Evolutionary conservation across 2,888 invertebrate species (phyloP), one percentile per base, ranked within the genome.

Genomic region (Phalangium opilio): DNA sequence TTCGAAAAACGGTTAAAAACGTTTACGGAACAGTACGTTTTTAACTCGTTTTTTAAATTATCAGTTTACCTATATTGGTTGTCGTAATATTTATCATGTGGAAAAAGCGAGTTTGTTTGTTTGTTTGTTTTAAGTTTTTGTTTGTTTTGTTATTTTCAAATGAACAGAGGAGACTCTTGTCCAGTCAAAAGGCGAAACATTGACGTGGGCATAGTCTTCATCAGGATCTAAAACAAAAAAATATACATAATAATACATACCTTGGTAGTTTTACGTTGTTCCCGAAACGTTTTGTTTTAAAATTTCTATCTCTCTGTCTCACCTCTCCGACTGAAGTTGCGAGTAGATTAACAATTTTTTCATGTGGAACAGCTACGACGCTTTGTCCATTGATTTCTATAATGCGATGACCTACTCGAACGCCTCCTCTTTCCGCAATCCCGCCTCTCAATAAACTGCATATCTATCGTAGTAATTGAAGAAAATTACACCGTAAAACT

Each of bases 181-280:
- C 98, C 98, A 59, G 98, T 99, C 64, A 98, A 75, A 66, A 98
- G 76, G 63, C 96, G 80, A 75, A 95, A 98, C 91, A 98, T 98
- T 57, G 96, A 96, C 58, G 98, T 98, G 61, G 98, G 98, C 98
- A 99, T 98, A 51, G 98, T 98, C 73, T 98, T 98, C 96, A 98
- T 98, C 62, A 95, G 77, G 62, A 98, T 98, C 93, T 95, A 75
- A 75, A 74, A 54, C 54, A 33, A 27, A 40, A 50, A 27, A 7
- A 27, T 27, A 27, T 27, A 7, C 27, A 27, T 27, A n/a, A n/a
- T n/a, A n/a, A n/a, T n/a, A n/a, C n/a, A 27, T 27, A 8, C 27
- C 27, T 27, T 27, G 8, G 27, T 27, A 27, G 8, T 8, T 27
- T 7, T 27, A 27, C 27, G 4, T 27, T 7, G 27, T 7, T 27